These are phyloP conservation scores for Enteromius paludinosus DNA, from an alignment of 2,797 vertebrate species.

Conservation along the genomic window DNA sequence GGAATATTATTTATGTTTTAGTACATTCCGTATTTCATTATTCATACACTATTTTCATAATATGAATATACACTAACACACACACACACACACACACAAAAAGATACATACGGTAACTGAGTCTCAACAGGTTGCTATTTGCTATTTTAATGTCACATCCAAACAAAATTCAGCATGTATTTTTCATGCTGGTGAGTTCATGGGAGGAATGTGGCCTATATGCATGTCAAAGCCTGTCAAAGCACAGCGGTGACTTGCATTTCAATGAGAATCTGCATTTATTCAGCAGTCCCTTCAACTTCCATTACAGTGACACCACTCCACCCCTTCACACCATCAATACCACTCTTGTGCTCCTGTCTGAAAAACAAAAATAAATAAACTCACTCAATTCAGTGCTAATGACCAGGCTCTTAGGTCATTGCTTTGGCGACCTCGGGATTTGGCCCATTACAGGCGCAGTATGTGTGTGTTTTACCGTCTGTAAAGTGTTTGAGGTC, in stretches of 20 bases:
- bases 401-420: conserved; percentile 61
- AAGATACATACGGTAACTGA: neutral
- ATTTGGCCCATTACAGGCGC: conserved; percentile 64
- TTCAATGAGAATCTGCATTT: conserved; percentile 51
- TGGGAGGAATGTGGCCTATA: conserved; percentile 53
- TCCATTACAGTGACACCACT: conserved; percentile 66
- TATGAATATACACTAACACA: neutral
- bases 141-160: conserved; percentile 49
- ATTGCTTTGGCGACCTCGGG: conserved; percentile 57
- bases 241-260: conserved; percentile 27
- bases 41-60: neutral
- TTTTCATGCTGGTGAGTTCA: conserved; percentile 45
- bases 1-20: neutral
- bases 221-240: conserved; percentile 60
- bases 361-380: conserved; percentile 39
- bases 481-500: conserved; percentile 74
- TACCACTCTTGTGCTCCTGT: conserved; percentile 48
- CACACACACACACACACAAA: too few species aligned
- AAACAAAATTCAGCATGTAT: conserved; percentile 52
- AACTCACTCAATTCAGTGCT: conserved; percentile 46
- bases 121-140: conserved; percentile 23
- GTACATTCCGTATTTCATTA: neutral
- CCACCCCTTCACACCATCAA: conserved; percentile 59
- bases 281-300: conserved; percentile 54
- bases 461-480: conserved; percentile 68